These are phyloP conservation scores for Etheostoma spectabile DNA, from an alignment of 2,113 vertebrate genomes.

Conservation along the genomic window DNA sequence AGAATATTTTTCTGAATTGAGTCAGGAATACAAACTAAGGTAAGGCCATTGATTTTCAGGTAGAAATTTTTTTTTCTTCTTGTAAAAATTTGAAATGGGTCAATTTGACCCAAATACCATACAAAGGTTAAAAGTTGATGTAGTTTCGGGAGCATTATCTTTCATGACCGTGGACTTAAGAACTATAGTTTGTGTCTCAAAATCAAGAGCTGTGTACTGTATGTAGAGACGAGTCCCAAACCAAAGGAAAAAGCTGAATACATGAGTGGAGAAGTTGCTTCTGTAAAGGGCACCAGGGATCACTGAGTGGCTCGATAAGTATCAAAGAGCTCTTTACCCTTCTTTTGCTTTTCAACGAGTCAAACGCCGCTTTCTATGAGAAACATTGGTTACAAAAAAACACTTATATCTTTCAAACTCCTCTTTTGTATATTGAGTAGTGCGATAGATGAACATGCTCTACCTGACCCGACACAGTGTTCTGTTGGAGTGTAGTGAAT, in stretches of 20 bases:
- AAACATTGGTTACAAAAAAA: background rate
- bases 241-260: background rate
- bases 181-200: no score
- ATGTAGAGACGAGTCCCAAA: background rate
- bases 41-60: no score
- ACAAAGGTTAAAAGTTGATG: no score
- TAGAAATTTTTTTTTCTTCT: no score
- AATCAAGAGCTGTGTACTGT: background rate
- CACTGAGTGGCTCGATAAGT: conserved; percentile 1
- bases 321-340: conserved; percentile 6
- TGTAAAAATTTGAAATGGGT: no score
- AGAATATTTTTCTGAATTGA: no score
- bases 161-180: background rate
- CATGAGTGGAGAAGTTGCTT: background rate
- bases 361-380: background rate
- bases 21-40: no score
- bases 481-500: conserved; percentile 61
- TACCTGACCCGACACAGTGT: conserved; percentile 43
- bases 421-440: conserved; percentile 15
- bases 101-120: no score
- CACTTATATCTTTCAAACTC: background rate
- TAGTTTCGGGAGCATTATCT: background rate
- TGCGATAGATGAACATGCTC: conserved; percentile 52
- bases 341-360: background rate
- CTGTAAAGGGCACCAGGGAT: background rate